Conservation (phyloP, 2,113 vertebrate genomes). For the Caracal caracal region DNA sequence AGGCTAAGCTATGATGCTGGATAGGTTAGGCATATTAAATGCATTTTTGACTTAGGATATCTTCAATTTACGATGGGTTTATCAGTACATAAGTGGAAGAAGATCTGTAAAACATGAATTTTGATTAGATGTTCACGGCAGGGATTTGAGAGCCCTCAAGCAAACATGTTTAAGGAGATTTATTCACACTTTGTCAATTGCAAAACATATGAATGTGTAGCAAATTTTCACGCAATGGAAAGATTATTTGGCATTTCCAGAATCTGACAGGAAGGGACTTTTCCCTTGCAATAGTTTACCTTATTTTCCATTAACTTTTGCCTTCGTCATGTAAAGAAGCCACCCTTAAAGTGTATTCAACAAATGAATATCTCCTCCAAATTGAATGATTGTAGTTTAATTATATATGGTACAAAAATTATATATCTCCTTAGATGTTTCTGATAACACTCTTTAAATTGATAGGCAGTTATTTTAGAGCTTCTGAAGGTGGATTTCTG, state of each 20-base stretch:
- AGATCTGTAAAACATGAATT: constrained; percentile 35
- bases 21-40: neutral
- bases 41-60: neutral
- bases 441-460: neutral
- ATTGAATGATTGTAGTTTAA: neutral
- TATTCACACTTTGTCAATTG: neutral
- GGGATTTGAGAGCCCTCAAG: neutral
- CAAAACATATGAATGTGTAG: neutral
- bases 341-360: neutral
- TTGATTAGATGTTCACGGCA: constrained; percentile 33
- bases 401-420: neutral
- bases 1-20: neutral
- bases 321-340: neutral
- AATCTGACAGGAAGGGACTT: neutral
- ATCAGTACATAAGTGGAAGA: neutral
- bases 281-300: neutral
- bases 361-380: constrained; percentile 7
- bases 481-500: neutral
- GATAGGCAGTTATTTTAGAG: neutral
- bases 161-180: neutral
- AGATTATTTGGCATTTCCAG: neutral
- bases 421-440: neutral
- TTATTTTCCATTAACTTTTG: neutral
- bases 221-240: neutral
- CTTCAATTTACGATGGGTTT: neutral